Base-by-base conservation (phyloP, 1,140 invertebrate species). In the Lepidurus apus region DNA sequence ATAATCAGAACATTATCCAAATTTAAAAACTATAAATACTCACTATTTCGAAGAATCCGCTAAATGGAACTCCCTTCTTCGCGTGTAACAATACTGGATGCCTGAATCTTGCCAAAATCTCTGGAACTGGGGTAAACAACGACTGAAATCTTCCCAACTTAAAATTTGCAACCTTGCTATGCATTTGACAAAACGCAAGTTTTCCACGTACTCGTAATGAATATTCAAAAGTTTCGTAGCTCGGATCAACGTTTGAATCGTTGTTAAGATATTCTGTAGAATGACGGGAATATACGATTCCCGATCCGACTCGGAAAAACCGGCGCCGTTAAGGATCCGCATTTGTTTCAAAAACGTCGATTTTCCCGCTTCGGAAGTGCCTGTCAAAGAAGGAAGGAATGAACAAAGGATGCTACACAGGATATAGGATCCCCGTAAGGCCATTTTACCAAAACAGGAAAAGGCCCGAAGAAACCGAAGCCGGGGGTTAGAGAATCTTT, bases 201-300 rank as follows among this genome's bases (percentile, higher is more conserved):
- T 97, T 83, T 91, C 90, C 82, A 92, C 90, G 85, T 95, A 91
- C 82, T 91, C 93, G 87, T 98, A 99, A 84, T 92, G 91, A 85
- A 99, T 98, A 89, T 95, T 96, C 83, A 99, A 91, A 83, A 98
- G 91, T 85, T 99, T 97, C 97, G 99, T 99, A 82, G 97, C 98
- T 83, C 96, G 91, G 83, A 99, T 98, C 97, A 99, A 99, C 84
- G 95, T 95, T 87, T 98, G 96, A 96, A 99, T 99, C 80, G 98
- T 97, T 96, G 99, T 98, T 88, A 99, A 99, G 86, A 99, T 99
- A 89, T 99, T 99, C 89, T 99, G 98, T 4, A 34, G 34, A 4
- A 34, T 34, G 34, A 34, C 34, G 34, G 34, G 34, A 34, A 34
- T 34, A 4, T 34, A 34, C 34, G 34, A 34, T 34, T 34, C 34